Conservation (phyloP, 2,113 vertebrate species). For the Condylura cristata region DNA sequence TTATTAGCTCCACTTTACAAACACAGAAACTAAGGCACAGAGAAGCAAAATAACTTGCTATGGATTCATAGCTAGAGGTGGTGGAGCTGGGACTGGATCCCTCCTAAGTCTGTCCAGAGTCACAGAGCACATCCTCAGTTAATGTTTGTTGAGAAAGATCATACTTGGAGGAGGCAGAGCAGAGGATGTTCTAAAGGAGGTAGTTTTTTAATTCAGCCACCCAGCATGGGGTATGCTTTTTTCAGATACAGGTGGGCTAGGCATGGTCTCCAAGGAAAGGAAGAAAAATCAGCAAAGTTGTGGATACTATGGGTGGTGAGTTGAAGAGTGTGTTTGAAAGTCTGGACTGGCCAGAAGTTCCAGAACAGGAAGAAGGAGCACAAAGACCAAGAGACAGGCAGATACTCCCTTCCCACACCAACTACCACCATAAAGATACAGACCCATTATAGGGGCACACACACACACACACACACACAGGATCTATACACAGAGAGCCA, state of each 20-base stretch:
- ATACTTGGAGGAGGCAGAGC: background rate
- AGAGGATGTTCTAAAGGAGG: conserved; percentile 20
- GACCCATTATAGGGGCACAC: background rate
- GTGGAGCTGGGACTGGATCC: background rate
- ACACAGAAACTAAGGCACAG: conserved; percentile 17
- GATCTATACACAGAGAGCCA: conserved; percentile 9
- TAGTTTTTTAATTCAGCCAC: background rate
- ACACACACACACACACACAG: background rate
- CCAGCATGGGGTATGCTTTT: background rate
- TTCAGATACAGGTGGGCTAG: background rate
- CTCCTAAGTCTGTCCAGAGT: conserved; percentile 4
- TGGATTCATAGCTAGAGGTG: background rate
- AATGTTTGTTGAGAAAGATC: conserved; percentile 49
- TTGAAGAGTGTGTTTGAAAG: background rate
- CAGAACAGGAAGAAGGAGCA: background rate
- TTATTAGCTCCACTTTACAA: conserved; percentile 43
- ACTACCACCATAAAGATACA: background rate
- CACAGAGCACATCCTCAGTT: conserved; percentile 14
- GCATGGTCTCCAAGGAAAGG: background rate
- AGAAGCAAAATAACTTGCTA: conserved; percentile 38
- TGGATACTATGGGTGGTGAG: background rate
- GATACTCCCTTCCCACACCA: background rate
- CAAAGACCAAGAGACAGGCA: conserved; percentile 10
- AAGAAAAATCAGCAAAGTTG: conserved; percentile 33
- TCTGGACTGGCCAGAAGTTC: conserved; percentile 4